Conservation (phyloP, 1,140 invertebrate species). For the Callitettix versicolor region DNA sequence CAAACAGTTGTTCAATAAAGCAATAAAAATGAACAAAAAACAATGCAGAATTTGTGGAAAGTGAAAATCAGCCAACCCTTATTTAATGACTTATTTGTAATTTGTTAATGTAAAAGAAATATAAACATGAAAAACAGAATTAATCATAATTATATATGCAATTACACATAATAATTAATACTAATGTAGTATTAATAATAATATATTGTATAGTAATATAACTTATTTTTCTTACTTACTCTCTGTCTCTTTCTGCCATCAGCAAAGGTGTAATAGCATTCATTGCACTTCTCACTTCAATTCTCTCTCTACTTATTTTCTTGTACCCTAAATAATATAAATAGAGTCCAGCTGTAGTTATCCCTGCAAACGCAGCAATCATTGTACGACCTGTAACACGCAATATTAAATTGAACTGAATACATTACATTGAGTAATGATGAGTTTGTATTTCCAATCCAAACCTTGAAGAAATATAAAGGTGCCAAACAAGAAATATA, state of each 20-base stretch:
- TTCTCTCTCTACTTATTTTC: constrained; percentile 39
- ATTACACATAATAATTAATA: background rate
- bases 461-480: too few species aligned
- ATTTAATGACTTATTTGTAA: too few species aligned
- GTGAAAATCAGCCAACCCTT: too few species aligned
- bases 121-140: background rate
- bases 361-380: constrained; percentile 46
- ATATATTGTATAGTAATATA: background rate
- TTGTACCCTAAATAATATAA: constrained; percentile 45
- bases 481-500: constrained; percentile 23
- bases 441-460: background rate
- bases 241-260: constrained; percentile 62
- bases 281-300: constrained; percentile 63
- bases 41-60: too few species aligned
- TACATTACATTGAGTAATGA: background rate
- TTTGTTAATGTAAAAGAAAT: too few species aligned
- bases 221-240: constrained; percentile 21
- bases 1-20: too few species aligned
- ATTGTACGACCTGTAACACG: constrained; percentile 39
- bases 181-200: background rate
- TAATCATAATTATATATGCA: background rate
- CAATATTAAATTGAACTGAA: background rate
- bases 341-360: constrained; percentile 44
- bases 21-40: too few species aligned
- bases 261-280: constrained; percentile 65